phyloP scores from a whole-genome alignment of 23 tunicate species.

The Clavelina lepadiformis region DNA sequence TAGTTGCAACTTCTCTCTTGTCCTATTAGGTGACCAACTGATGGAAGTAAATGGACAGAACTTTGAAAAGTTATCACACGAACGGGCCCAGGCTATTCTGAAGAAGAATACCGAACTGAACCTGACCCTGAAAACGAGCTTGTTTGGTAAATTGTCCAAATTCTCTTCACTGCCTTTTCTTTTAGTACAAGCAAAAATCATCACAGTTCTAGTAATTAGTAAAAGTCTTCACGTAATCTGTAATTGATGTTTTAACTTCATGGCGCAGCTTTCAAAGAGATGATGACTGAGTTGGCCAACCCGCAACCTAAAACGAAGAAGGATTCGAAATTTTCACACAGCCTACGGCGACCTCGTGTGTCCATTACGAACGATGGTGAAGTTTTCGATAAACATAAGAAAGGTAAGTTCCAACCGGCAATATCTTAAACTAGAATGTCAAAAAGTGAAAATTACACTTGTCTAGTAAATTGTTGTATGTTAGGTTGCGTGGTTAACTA shows the following conservation, averaged over 20 bases:
- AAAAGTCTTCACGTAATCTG: not conserved
- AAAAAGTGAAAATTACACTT: no score
- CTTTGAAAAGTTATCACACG: conserved; percentile 76
- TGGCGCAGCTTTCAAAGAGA: conserved; percentile 94
- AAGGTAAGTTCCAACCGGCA: conserved; percentile 35
- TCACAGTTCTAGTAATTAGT: no score
- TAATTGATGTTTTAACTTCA: not conserved
- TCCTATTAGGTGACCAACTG: conserved; percentile 75
- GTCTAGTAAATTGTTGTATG: no score
- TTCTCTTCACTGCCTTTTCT: no score
- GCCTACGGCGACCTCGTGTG: conserved; percentile 6
- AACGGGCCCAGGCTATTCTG: conserved; percentile 66
- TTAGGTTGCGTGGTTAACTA: no score
- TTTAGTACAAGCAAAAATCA: no score
- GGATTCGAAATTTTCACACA: conserved; percentile 19
- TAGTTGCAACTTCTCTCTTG: not conserved
- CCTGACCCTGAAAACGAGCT: conserved; percentile 60
- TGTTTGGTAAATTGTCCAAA: conserved; percentile 60
- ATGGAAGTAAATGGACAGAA: conserved; percentile 91
- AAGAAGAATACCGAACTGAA: conserved; percentile 69
- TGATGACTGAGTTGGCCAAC: conserved; percentile 65
- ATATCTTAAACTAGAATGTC: no score
- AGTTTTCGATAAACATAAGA: conserved; percentile 47
- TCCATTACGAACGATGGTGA: conserved; percentile 18
- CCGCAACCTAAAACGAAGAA: conserved; percentile 32